Base-by-base conservation (phyloP, 1,140 invertebrate genomes). In the Pararge aegeria region DNA sequence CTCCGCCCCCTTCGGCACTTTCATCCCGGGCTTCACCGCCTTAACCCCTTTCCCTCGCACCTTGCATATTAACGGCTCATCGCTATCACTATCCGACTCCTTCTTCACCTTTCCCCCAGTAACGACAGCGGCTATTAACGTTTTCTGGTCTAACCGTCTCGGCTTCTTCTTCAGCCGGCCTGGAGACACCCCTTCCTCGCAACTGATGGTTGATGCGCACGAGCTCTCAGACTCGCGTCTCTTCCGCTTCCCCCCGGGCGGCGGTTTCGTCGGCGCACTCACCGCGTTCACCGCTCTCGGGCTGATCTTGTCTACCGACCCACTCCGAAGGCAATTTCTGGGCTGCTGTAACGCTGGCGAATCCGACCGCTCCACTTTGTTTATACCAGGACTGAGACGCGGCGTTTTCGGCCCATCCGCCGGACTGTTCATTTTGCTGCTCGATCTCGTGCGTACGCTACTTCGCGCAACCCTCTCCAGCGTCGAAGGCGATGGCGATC, bases 61-160 rank as follows among this genome's bases (percentile, higher is more conserved):
- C 87, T 95, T 95, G 46, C 93, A 94, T 66, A 94, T 94, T 18
- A 95, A 89, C 46, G 95, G 95, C 82, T 96, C 95, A 79, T 95
- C 95, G 68, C 95, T 95, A 67, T 95, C 95, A 19, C 94, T 95
- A 68, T 93, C 93, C 15, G 92, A 93, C 50, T 93, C 93, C 59
- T 93, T 91, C 13, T 90, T 90, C 5, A 77, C 71, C 59, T 89
- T 80, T 13, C 62, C 69, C 24, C 59, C 50, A 20, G 51, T 70
- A 29, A 67, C 72, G 42, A 55, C 49, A n/a, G 58, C 64, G 9
- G 72, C 62, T 24, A 53, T 72, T 7, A 51, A 62, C 7, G 64
- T 66, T 46, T 66, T 74, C 44, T 66, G 66, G 54, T 83, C 84
- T 51, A 69, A 42, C 15, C 66, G 68, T 21, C 74, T 72, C 29